phyloP scores from a whole-genome alignment of 2,113 vertebrate genomes.

The Bolborhynchus lineola region DNA sequence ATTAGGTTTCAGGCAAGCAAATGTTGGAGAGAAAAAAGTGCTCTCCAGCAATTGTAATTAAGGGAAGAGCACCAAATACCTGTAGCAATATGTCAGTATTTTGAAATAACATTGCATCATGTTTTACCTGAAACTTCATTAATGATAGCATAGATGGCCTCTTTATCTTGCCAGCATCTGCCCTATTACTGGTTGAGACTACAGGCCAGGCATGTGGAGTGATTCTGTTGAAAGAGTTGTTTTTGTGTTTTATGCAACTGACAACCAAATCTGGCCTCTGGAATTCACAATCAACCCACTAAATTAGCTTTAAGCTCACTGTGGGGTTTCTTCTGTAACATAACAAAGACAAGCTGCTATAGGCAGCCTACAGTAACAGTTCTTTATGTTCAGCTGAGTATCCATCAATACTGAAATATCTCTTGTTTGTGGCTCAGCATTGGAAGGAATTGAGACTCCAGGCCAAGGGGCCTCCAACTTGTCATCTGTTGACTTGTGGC shows the following conservation, averaged over 20 bases:
- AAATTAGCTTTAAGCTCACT: slow-evolving; percentile 37
- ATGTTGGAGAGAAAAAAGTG: slow-evolving; percentile 10
- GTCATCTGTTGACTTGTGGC: neutral
- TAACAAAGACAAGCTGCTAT: slow-evolving; percentile 2
- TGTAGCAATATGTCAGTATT: slow-evolving; percentile 63
- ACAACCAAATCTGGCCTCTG: slow-evolving; percentile 50
- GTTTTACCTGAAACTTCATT: slow-evolving; percentile 70
- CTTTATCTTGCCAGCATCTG: slow-evolving; percentile 66
- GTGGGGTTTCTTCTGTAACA: neutral
- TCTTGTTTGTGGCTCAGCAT: neutral
- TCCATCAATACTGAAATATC: neutral
- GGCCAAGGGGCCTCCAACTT: neutral
- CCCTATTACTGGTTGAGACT: slow-evolving; percentile 50
- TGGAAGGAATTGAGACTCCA: neutral
- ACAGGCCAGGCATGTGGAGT: slow-evolving; percentile 57
- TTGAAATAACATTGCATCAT: slow-evolving; percentile 67
- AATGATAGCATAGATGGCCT: slow-evolving; percentile 64
- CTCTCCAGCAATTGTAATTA: slow-evolving; percentile 66
- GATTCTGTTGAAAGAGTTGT: slow-evolving; percentile 67
- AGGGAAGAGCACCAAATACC: slow-evolving; percentile 60
- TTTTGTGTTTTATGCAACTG: slow-evolving; percentile 55
- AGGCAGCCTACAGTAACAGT: neutral
- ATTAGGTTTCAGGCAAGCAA: slow-evolving; percentile 1
- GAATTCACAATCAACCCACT: slow-evolving; percentile 14
- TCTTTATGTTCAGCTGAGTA: neutral